Conservation (phyloP, 2,888 invertebrate genomes). For the Marronus borbonicus region DNA sequence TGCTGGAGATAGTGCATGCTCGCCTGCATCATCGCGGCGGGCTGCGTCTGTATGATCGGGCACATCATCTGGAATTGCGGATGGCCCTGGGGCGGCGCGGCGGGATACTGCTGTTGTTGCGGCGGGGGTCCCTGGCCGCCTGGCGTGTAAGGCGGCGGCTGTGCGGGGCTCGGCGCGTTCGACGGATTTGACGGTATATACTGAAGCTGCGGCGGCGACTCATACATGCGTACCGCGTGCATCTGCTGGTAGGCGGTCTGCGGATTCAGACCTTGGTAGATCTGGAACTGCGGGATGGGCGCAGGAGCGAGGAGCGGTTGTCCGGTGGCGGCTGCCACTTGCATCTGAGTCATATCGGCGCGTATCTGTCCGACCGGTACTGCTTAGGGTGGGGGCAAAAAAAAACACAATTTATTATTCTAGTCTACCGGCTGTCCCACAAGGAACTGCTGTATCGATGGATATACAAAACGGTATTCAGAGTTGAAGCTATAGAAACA, state of each 20-base stretch:
- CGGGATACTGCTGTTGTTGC: constrained; percentile 74
- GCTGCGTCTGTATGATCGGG: constrained; percentile 73
- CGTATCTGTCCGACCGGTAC: constrained; percentile 71
- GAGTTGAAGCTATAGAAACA: no score
- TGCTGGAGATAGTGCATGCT: constrained; percentile 72
- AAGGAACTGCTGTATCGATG: no score
- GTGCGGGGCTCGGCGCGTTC: constrained; percentile 70
- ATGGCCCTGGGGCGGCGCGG: constrained; percentile 74
- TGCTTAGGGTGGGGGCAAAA: constrained; percentile 57
- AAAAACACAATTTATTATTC: background rate
- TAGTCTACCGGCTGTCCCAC: no score
- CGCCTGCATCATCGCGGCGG: constrained; percentile 69
- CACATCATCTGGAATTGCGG: constrained; percentile 76
- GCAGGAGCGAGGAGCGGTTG: constrained; percentile 89
- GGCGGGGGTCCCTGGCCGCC: constrained; percentile 65
- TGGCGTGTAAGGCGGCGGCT: constrained; percentile 62
- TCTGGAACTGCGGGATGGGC: constrained; percentile 77
- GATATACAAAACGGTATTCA: no score
- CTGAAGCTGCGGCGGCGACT: constrained; percentile 72
- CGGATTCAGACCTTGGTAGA: constrained; percentile 66
- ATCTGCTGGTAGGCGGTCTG: constrained; percentile 69
- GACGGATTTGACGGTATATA: constrained; percentile 72
- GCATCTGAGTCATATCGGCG: constrained; percentile 82
- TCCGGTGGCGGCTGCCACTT: constrained; percentile 86
- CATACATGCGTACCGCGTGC: constrained; percentile 80